Percentiles rank a stretch among this genome's conserved stretches.
Evolutionary conservation across 2,888 invertebrate genomes (phyloP).

Genomic region (Tipula confusa): DNA sequence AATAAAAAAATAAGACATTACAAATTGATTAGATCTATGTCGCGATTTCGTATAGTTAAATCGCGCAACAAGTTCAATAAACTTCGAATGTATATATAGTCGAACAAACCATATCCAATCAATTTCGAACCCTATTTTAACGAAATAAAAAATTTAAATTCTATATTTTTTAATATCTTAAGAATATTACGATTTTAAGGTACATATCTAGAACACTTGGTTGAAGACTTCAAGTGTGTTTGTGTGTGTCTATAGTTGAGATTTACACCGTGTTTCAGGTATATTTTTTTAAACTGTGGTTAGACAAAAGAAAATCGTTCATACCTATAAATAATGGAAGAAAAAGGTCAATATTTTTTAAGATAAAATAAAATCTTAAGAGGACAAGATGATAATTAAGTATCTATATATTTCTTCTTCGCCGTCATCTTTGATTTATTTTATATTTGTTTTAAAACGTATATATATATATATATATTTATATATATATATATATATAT

Average conservation of each 20-base stretch:
- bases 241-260: not conserved
- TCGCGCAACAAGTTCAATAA: not conserved
- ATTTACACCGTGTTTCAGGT: conserved; percentile 21
- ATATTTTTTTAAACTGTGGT: not conserved
- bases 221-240: not conserved
- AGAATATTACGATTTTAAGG: not conserved
- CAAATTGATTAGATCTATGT: not conserved
- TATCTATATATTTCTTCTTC: not conserved
- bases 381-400: conserved; percentile 20
- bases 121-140: not conserved
- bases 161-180: not conserved
- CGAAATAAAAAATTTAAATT: not conserved
- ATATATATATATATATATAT: not conserved
- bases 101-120: not conserved
- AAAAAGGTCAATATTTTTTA: not conserved
- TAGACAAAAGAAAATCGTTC: not conserved
- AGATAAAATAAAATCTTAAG: not conserved
- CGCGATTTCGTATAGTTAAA: not conserved
- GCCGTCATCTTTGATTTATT: not conserved
- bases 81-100: not conserved
- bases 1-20: not conserved
- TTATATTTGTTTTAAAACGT: not conserved
- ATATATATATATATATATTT: not conserved
- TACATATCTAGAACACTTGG: not conserved
- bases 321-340: not conserved